Percentiles rank a stretch among this genome's conserved stretches.
phyloP scores from a whole-genome alignment of 30 jellyfish, hydroid and myxozoan species.

The Cassiopea andromeda region DNA sequence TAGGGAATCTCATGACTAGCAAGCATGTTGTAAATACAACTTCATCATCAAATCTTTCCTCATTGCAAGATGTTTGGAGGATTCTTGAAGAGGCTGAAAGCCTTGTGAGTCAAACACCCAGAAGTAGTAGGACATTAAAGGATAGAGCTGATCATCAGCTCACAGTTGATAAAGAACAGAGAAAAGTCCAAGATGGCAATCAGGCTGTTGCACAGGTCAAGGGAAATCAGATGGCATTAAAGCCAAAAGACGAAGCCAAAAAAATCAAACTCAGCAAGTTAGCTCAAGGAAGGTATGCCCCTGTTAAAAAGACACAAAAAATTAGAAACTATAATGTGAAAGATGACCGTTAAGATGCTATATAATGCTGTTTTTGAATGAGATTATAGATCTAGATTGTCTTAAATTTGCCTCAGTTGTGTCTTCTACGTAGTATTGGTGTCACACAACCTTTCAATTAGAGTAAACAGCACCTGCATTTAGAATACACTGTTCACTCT shows the following conservation, averaged over 20 bases:
- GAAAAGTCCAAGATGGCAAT: not conserved
- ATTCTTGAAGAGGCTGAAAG: conserved; percentile 75
- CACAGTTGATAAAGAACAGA: not conserved
- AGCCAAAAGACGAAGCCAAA: conserved; percentile 11
- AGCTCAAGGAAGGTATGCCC: conserved; percentile 54
- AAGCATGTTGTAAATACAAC: not conserved
- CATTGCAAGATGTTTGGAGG: conserved; percentile 82
- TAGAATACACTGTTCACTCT: too few species aligned
- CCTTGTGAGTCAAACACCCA: conserved; percentile 66
- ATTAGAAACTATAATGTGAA: conserved; percentile 60
- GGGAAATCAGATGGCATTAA: conserved; percentile 32
- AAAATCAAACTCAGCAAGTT: conserved; percentile 45
- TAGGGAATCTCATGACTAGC: not conserved
- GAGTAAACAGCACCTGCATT: too few species aligned
- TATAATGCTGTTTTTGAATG: too few species aligned
- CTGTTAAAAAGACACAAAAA: conserved; percentile 12
- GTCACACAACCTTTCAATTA: too few species aligned
- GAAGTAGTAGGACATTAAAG: conserved; percentile 14
- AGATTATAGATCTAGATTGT: too few species aligned
- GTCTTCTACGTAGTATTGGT: too few species aligned
- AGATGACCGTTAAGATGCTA: conserved; percentile 12
- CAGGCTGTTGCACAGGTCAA: conserved; percentile 18
- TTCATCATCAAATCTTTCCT: conserved; percentile 70
- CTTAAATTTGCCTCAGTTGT: too few species aligned
- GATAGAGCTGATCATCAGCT: not conserved